Base-by-base conservation (phyloP, 2,797 vertebrate genomes). In the Spea hammondii region DNA sequence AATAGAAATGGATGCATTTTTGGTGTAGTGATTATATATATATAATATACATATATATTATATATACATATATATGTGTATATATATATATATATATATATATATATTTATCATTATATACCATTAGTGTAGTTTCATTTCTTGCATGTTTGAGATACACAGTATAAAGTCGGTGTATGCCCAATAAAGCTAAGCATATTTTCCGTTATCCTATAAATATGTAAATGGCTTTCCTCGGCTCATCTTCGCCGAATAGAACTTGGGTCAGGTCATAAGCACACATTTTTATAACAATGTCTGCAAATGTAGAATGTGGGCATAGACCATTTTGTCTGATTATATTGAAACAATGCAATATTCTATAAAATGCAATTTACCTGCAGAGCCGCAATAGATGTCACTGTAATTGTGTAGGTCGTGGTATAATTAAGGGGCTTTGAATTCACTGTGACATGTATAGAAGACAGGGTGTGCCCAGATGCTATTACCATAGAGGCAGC, bases 181-280 rank as follows among this genome's bases (percentile, higher is more conserved):
- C 73, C 73, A 80, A 80, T 80, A 80, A 80, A 71, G 60, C 14
- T 55, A 66, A 71, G 79, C 79, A 76, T 70, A 80, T 80, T 80
- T 80, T 71, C 72, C 68, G 79, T 80, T 76, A 65, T 76, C 54
- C 79, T 80, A 76, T 80, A 76, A 80, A 76, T 76, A 80, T 80
- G 79, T 76, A 80, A 76, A 80, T 76, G 64, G 45, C 66, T 76
- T 75, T 14, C 46, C 67, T 75, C 78, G 44, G 57, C 72, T 75
- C 72, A 80, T 80, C 60, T 65, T 68, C 71, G 72, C 79, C 45
- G 68, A 74, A 74, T 54, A 79, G 66, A 76, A 65, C 79, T 66
- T 51, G 55, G 73, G 79, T 65, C 60, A 76, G 79, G 79, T 75
- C 72, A 75, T 70, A 76, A 32, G 79, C 79, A 14, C 59, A 57